Conservation (phyloP, 2,113 vertebrate genomes). For the Hypanus sabinus region DNA sequence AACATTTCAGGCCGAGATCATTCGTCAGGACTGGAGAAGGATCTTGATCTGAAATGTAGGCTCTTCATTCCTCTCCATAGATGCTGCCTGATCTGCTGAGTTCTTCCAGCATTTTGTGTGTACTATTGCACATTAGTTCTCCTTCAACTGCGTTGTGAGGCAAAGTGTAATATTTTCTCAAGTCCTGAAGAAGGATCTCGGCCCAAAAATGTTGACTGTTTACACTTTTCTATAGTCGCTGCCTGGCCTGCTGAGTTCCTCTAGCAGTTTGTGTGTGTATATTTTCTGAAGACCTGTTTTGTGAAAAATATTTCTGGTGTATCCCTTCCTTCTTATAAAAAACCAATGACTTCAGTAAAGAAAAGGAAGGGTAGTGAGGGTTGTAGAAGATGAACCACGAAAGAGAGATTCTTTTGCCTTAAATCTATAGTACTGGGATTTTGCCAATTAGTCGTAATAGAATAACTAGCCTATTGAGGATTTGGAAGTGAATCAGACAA, state of each 20-base stretch:
- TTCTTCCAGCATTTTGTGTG: too few species aligned
- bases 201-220: too few species aligned
- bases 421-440: not conserved
- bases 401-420: not conserved
- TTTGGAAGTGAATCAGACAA: not conserved
- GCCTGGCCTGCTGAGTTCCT: too few species aligned
- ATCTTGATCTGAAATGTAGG: too few species aligned
- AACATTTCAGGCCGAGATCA: too few species aligned
- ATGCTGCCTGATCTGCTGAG: too few species aligned
- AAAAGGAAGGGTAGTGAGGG: not conserved
- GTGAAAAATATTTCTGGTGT: not conserved
- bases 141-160: not conserved
- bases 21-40: too few species aligned
- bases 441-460: not conserved
- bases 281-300: not conserved
- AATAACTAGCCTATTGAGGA: not conserved
- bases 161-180: not conserved
- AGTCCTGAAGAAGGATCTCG: too few species aligned
- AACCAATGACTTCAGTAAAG: not conserved
- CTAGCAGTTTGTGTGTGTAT: too few species aligned
- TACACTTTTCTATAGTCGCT: too few species aligned
- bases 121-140: not conserved
- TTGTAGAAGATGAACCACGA: not conserved
- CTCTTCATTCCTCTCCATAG: too few species aligned
- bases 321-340: not conserved